Conservation (phyloP, 2,113 vertebrate genomes). For the Misgurnus mizolepis region DNA sequence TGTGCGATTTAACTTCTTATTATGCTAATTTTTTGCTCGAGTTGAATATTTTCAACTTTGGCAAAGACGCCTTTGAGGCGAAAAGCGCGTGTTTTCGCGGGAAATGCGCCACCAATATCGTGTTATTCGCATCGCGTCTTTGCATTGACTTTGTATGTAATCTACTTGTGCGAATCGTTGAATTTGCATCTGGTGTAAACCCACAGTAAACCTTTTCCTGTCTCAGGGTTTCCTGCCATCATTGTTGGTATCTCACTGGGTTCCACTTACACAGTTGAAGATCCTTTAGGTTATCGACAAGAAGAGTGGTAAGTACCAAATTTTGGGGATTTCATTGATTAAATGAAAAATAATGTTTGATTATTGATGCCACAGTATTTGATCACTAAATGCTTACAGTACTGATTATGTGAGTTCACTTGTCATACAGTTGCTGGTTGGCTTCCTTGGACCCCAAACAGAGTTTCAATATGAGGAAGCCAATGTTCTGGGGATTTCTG, state of each 20-base stretch:
- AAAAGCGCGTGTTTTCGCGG: too few relatives aligned
- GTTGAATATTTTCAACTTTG: too few relatives aligned
- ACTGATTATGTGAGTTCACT: neutral
- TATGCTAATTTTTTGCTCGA: too few relatives aligned
- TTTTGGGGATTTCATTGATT: neutral
- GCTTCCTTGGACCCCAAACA: conserved; percentile 50
- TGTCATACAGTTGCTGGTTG: conserved; percentile 68
- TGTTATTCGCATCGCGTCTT: too few relatives aligned
- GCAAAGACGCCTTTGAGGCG: too few relatives aligned
- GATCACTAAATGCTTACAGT: neutral
- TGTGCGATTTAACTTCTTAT: too few relatives aligned
- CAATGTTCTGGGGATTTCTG: conserved; percentile 68
- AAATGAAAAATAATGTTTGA: neutral
- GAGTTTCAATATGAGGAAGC: conserved; percentile 55
- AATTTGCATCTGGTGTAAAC: too few relatives aligned
- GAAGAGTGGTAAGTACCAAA: conserved; percentile 66
- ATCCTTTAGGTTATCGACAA: conserved; percentile 64
- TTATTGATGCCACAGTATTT: neutral
- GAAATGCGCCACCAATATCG: neutral
- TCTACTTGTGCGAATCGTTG: too few relatives aligned
- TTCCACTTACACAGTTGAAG: conserved; percentile 44
- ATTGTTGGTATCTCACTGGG: conserved; percentile 61
- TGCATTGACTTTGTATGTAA: too few relatives aligned
- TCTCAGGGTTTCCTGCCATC: conserved; percentile 61
- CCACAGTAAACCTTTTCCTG: neutral